Conservation (phyloP, 2,113 vertebrate genomes). For the Myotis brandtii region DNA sequence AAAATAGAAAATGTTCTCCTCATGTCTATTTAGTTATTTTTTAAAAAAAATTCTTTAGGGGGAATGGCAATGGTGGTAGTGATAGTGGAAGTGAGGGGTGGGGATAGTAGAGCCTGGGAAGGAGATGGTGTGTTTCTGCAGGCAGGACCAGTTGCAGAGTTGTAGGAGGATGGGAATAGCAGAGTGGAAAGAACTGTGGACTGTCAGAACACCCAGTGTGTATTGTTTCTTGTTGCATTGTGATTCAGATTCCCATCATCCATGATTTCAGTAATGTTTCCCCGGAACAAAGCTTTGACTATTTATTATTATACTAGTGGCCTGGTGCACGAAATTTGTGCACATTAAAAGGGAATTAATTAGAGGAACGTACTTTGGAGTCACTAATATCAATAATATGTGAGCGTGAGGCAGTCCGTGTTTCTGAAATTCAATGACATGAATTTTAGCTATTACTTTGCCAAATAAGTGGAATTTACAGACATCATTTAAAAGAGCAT, state of each 20-base stretch:
- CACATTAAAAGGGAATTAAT: too few relatives aligned
- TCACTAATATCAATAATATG: too few relatives aligned
- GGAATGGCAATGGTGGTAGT: neutral
- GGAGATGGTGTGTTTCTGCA: neutral
- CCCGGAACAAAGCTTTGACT: neutral
- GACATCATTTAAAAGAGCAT: too few relatives aligned
- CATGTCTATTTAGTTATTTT: neutral
- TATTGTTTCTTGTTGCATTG: neutral
- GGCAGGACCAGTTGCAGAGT: neutral
- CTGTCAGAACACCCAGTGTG: neutral
- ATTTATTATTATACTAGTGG: neutral
- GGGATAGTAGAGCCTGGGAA: neutral
- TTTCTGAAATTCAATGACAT: too few relatives aligned
- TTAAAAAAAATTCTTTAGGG: neutral
- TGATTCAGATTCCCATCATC: neutral
- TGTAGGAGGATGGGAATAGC: neutral
- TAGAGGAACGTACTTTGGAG: too few relatives aligned
- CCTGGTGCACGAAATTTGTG: too few relatives aligned
- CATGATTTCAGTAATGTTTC: neutral
- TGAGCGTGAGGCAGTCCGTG: too few relatives aligned
- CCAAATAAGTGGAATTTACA: too few relatives aligned
- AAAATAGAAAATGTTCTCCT: neutral
- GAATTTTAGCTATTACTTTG: too few relatives aligned
- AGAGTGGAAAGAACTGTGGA: neutral
- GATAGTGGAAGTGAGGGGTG: fast-evolving